phyloP scores from a whole-genome alignment of 2,113 vertebrate species.

The Panthera tigris region DNA sequence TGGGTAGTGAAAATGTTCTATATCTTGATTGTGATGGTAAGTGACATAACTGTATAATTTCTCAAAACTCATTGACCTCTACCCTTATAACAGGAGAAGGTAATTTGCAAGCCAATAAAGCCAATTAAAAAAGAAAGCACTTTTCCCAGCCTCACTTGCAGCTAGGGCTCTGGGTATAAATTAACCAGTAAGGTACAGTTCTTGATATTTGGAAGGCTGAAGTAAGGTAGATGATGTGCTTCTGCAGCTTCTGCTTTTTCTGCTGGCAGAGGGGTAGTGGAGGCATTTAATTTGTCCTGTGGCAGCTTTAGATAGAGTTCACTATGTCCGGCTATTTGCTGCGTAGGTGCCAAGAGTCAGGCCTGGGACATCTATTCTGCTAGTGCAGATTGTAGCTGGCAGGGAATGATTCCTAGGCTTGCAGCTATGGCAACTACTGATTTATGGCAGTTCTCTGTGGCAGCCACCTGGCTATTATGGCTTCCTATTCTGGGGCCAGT shows the following conservation, averaged over 20 bases:
- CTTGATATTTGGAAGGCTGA: neutral
- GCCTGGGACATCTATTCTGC: neutral
- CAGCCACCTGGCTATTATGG: neutral
- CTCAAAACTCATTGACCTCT: neutral
- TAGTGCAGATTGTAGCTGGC: neutral
- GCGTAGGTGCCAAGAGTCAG: slow-evolving; percentile 33
- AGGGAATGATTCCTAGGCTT: neutral
- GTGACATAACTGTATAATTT: neutral
- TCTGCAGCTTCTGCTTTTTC: neutral
- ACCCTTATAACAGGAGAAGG: neutral
- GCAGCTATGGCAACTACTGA: neutral
- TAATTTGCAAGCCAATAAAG: neutral
- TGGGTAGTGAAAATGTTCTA: neutral
- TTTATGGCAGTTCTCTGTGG: neutral
- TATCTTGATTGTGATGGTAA: neutral
- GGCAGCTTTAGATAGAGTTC: neutral
- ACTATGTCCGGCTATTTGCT: neutral
- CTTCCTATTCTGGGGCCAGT: neutral
- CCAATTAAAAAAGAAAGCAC: neutral
- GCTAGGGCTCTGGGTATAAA: neutral
- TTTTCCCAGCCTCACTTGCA: neutral
- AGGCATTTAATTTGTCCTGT: neutral
- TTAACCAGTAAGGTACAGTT: neutral
- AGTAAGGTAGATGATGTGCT: neutral
- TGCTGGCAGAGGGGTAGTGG: neutral